These are phyloP conservation scores for Drosophila monieri DNA, from an alignment of 2,888 invertebrate genomes.

Conservation along the genomic window DNA sequence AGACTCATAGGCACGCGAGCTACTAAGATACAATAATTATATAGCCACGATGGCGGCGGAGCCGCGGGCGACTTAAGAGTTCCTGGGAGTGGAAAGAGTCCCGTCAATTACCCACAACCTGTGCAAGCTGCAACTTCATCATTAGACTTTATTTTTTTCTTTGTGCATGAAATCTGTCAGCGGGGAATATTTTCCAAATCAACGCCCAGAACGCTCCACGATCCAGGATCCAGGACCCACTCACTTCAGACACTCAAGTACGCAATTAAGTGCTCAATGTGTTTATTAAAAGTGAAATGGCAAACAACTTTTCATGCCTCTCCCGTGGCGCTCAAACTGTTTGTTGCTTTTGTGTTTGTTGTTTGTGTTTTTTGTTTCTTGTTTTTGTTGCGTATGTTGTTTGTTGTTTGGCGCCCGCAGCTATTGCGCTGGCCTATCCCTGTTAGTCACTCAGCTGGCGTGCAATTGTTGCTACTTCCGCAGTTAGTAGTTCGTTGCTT, in stretches of 20 bases:
- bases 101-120: slow-evolving; percentile 21
- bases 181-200: slow-evolving; percentile 33
- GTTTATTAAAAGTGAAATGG: slow-evolving; percentile 72
- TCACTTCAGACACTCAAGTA: slow-evolving; percentile 41
- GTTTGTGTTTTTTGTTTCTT: slow-evolving; percentile 11
- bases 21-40: slow-evolving; percentile 57
- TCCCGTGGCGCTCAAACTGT: slow-evolving; percentile 11
- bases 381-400: slow-evolving; percentile 19
- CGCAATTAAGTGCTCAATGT: slow-evolving; percentile 69
- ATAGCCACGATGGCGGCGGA: slow-evolving; percentile 22
- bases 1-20: slow-evolving; percentile 21
- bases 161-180: slow-evolving; percentile 13
- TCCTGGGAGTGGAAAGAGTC: not conserved
- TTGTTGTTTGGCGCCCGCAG: slow-evolving; percentile 32
- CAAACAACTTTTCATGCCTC: slow-evolving; percentile 52
- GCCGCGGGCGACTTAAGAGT: slow-evolving; percentile 2
- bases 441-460: slow-evolving; percentile 53
- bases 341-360: slow-evolving; percentile 10
- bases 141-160: not conserved
- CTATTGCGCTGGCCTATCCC: slow-evolving; percentile 19
- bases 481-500: not conserved
- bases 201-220: slow-evolving; percentile 19
- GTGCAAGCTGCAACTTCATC: slow-evolving; percentile 15
- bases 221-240: slow-evolving; percentile 10
- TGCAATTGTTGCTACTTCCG: slow-evolving; percentile 59